A percentile compares a stretch with the other conserved stretches of the same genome.
Conservation (phyloP, 2,888 invertebrate species). For the Scaptomyza cyrtandrae region DNA sequence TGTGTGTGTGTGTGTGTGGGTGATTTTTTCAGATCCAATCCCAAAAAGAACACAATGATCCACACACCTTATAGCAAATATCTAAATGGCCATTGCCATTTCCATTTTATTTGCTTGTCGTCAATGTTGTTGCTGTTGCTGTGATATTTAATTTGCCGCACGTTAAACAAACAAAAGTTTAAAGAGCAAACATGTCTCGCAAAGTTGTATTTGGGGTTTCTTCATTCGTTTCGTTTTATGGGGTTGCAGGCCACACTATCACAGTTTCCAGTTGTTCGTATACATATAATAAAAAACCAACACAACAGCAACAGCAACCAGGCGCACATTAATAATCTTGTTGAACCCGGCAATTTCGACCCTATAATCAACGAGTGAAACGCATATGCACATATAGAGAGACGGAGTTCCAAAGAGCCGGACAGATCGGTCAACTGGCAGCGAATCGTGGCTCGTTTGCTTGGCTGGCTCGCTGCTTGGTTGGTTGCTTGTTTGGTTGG, state of each 20-base stretch:
- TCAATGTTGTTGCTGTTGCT: conserved; percentile 32
- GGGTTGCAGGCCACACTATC: conserved; percentile 44
- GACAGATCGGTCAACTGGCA: conserved; percentile 45
- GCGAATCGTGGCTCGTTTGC: conserved; percentile 60
- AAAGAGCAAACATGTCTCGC: conserved; percentile 58
- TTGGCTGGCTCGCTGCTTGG: conserved; percentile 33
- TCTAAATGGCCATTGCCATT: conserved; percentile 9
- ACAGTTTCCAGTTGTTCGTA: conserved; percentile 31
- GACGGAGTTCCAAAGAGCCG: conserved; percentile 30
- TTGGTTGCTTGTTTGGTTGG: conserved; percentile 33
- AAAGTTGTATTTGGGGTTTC: conserved; percentile 54
- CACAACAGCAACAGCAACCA: conserved; percentile 46
- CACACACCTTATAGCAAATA: conserved; percentile 1
- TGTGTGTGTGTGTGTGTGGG: conserved; percentile 36
- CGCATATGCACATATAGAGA: conserved; percentile 75
- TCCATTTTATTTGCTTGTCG: conserved; percentile 62
- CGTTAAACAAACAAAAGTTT: conserved; percentile 75
- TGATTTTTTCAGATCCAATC: conserved; percentile 26
- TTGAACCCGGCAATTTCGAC: conserved; percentile 79
- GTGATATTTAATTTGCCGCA: conserved; percentile 71
- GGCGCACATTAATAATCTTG: conserved; percentile 80
- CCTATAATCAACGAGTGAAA: conserved; percentile 80
- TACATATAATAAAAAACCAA: conserved; percentile 19
- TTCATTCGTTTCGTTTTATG: conserved; percentile 45
- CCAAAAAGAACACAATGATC: conserved; percentile 1